A percentile compares a stretch with the other conserved stretches of the same genome.
Conservation (phyloP, 2,888 invertebrate species). For the Congeria kusceri region DNA sequence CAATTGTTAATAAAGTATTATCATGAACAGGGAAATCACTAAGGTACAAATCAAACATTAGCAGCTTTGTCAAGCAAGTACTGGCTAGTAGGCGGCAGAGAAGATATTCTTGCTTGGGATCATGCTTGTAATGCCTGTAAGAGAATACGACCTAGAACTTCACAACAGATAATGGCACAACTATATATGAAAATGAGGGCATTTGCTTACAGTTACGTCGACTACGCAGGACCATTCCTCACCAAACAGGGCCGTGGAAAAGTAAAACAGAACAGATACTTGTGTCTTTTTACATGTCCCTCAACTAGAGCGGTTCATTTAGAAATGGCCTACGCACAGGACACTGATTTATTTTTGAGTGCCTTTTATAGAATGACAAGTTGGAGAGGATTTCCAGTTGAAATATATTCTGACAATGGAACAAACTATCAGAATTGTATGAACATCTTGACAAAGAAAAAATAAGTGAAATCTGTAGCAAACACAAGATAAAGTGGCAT, state of each 20-base stretch:
- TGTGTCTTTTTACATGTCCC: slow-evolving; percentile 63
- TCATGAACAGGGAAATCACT: slow-evolving; percentile 19
- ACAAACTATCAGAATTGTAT: slow-evolving; percentile 36
- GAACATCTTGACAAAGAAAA: neutral
- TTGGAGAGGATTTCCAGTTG: slow-evolving; percentile 46
- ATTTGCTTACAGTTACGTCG: slow-evolving; percentile 50
- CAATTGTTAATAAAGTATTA: slow-evolving; percentile 30
- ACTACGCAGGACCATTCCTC: slow-evolving; percentile 63
- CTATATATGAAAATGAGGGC: slow-evolving; percentile 33
- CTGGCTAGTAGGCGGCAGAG: slow-evolving; percentile 7
- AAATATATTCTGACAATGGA: slow-evolving; percentile 51
- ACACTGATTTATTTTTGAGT: slow-evolving; percentile 58
- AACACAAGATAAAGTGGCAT: too few relatives aligned
- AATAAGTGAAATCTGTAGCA: slow-evolving; percentile 42
- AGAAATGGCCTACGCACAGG: slow-evolving; percentile 42
- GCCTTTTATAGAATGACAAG: slow-evolving; percentile 48
- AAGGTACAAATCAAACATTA: slow-evolving; percentile 20
- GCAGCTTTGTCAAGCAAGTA: neutral
- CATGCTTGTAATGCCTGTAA: too few relatives aligned
- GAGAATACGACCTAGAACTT: too few relatives aligned
- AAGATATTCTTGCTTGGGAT: neutral
- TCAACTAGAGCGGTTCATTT: slow-evolving; percentile 58
- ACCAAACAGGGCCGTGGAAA: slow-evolving; percentile 58
- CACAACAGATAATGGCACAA: neutral
- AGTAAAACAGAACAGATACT: slow-evolving; percentile 48